These are phyloP conservation scores for Corbicula japonica DNA, from an alignment of 2,888 invertebrate genomes.

Conservation along the genomic window DNA sequence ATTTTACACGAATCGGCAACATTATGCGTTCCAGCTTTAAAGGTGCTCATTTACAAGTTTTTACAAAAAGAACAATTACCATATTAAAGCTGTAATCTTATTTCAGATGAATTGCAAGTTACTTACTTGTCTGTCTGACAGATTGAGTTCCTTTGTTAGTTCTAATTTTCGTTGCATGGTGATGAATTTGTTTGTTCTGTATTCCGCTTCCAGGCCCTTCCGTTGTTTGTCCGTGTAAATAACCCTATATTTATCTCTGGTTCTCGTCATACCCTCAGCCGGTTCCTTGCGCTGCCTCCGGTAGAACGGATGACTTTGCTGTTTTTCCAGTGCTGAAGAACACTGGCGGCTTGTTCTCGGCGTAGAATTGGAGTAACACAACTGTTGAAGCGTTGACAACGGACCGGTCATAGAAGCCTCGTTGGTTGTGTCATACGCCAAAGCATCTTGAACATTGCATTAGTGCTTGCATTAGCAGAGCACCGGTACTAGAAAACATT, in stretches of 20 bases:
- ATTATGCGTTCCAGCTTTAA: too few relatives aligned
- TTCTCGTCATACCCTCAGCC: conserved; percentile 33
- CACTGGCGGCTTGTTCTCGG: neutral
- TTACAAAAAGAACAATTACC: too few relatives aligned
- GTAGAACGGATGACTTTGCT: conserved; percentile 33
- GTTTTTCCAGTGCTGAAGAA: neutral
- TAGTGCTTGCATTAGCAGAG: too few relatives aligned
- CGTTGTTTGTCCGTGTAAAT: conserved; percentile 43
- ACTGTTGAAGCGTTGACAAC: conserved; percentile 12
- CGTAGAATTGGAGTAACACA: neutral
- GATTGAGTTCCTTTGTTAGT: conserved; percentile 23
- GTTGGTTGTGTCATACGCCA: too few relatives aligned
- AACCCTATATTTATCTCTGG: conserved; percentile 42
- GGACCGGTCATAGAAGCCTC: too few relatives aligned
- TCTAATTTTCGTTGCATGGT: conserved; percentile 10
- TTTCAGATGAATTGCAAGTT: too few relatives aligned
- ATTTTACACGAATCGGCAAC: too few relatives aligned
- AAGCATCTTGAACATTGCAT: too few relatives aligned
- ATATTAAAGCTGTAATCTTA: too few relatives aligned
- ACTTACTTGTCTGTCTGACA: conserved; percentile 43
- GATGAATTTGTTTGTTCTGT: conserved; percentile 39
- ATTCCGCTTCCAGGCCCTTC: conserved; percentile 28
- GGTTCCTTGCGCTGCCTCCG: conserved; percentile 17
- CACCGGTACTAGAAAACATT: too few relatives aligned
- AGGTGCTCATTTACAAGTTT: too few relatives aligned